Conservation (phyloP, 1,140 invertebrate species). For the Mercenaria mercenaria region DNA sequence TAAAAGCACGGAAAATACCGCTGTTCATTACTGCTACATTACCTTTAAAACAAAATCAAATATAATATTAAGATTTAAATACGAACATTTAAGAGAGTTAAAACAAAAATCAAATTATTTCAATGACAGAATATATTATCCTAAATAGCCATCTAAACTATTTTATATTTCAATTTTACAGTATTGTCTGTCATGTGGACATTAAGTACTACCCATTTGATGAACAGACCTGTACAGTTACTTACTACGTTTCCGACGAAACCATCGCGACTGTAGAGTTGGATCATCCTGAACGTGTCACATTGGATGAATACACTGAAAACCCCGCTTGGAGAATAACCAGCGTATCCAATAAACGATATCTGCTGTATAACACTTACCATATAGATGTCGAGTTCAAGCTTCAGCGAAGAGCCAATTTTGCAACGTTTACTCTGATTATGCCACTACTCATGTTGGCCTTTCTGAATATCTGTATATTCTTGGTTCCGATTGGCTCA, state of each 20-base stretch:
- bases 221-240: conserved; percentile 39
- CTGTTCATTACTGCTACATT: too few species aligned
- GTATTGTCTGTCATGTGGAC: conserved; percentile 49
- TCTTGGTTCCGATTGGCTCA: conserved; percentile 43
- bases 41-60: too few species aligned
- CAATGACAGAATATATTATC: too few species aligned
- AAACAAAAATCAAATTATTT: too few species aligned
- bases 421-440: conserved; percentile 37
- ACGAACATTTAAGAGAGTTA: too few species aligned
- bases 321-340: conserved; percentile 41
- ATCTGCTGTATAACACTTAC: neutral
- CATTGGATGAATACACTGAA: neutral
- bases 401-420: conserved; percentile 13
- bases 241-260: conserved; percentile 42
- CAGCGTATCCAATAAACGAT: neutral
- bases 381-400: conserved; percentile 14
- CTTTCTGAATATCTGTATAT: conserved; percentile 43
- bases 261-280: neutral
- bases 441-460: conserved; percentile 36
- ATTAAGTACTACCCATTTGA: conserved; percentile 64
- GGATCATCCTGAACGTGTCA: neutral
- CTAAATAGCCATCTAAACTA: too few species aligned
- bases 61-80: too few species aligned
- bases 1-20: too few species aligned
- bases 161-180: too few species aligned